Base-by-base conservation (phyloP, 1,140 invertebrate species). In the Drosophila truncata region DNA sequence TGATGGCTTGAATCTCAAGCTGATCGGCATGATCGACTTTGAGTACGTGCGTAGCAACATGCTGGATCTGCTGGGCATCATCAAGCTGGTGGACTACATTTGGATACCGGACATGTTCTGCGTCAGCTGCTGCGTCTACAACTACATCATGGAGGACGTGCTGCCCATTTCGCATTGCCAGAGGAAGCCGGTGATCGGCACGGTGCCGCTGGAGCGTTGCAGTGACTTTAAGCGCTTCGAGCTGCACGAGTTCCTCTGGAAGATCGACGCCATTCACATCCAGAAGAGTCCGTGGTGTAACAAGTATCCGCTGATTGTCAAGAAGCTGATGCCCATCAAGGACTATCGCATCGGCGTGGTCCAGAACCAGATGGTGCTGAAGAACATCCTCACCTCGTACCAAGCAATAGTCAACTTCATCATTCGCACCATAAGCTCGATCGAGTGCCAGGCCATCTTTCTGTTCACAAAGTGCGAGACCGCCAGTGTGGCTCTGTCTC, bases 261-360 rank as follows among this genome's bases (percentile, higher is more conserved):
- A 90, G 42, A 75, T 92, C 13, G 91, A 92, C 52, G 58, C 83
- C 13, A 92, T 92, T 4, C 83, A 92, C 41, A 92, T 92, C 44
- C 83, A 92, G 55, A 92, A 92, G 70, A 92, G 91, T 82, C 65
- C 82, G 3, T 91, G 86, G 83, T 90, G 91, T 50, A 91, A 90
- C 49, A 92, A 92, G 50, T 92, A 91, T 57, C 91, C 91, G 4
- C 33, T 92, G 49, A 92, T 92, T 49, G 91, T 91, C 1, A 92
- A 92, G 37, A 92, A 92, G 65, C 62, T 92, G 5, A 80, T 91
- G 74, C 91, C 91, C 8, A 66, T 92, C 2, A 75, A 74, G 2
- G 82, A 92, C 39, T 92, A 85, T 60, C 81, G 88, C 18, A 57
- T 82, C 23, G 82, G 85, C 1, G 64, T 84, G 0, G 78, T 84